Conservation (phyloP, 2,888 invertebrate genomes). For the Sarcophaga variegata region DNA sequence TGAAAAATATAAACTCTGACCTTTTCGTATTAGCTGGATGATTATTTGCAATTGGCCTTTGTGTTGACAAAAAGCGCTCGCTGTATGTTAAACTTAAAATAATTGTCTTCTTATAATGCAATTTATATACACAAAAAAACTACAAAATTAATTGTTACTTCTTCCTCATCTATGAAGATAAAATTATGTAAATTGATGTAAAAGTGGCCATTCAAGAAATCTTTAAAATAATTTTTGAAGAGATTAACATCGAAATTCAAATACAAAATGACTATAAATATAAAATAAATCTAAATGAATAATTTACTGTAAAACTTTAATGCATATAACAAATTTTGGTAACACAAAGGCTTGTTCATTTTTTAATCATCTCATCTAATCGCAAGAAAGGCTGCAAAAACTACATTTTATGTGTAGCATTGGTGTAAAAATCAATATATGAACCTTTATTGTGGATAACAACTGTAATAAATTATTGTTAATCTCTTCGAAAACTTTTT, state of each 20-base stretch:
- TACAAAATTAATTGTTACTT: constrained; percentile 57
- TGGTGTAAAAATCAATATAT: constrained; percentile 48
- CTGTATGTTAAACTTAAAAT: constrained; percentile 72
- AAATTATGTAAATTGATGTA: constrained; percentile 58
- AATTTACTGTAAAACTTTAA: constrained; percentile 48
- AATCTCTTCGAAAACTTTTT: constrained; percentile 81
- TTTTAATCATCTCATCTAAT: constrained; percentile 82
- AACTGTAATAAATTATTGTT: constrained; percentile 76
- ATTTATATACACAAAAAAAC: constrained; percentile 65
- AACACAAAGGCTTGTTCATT: constrained; percentile 82
- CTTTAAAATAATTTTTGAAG: constrained; percentile 76
- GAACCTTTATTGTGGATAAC: constrained; percentile 47
- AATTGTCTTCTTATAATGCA: constrained; percentile 74
- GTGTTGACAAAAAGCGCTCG: constrained; percentile 82
- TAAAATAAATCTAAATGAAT: constrained; percentile 65
- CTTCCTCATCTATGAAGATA: constrained; percentile 63
- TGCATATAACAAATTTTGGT: constrained; percentile 68
- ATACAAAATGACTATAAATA: constrained; percentile 68
- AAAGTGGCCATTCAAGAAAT: constrained; percentile 73
- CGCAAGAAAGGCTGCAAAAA: constrained; percentile 72
- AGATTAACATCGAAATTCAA: constrained; percentile 75
- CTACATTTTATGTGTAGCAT: constrained; percentile 62
- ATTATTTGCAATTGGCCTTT: constrained; percentile 83
- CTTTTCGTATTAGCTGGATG: constrained; percentile 82
- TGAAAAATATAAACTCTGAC: constrained; percentile 64